Evolutionary conservation across 2,888 invertebrate genomes (phyloP).

Genomic region (Cheilosia pagana): DNA sequence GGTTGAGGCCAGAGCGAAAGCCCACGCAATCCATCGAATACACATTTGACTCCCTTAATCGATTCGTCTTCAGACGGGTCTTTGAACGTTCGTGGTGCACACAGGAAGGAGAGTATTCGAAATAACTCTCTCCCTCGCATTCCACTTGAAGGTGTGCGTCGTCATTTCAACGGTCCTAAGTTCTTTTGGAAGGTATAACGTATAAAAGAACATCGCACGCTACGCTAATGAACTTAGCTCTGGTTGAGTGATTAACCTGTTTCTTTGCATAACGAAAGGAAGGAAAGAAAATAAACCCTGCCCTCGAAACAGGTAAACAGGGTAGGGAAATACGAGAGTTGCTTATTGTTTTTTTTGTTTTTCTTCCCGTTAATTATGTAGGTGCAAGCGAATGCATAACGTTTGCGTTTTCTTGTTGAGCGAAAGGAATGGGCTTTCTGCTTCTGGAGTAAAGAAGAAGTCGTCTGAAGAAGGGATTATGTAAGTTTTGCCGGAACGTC

Average conservation of each 20-base stretch:
- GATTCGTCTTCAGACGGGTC: slow-evolving; percentile 38
- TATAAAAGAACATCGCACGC: slow-evolving; percentile 29
- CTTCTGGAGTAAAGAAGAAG: background rate
- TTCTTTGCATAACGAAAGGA: slow-evolving; percentile 15
- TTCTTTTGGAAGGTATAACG: slow-evolving; percentile 5
- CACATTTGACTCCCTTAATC: slow-evolving; percentile 12
- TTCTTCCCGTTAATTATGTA: background rate
- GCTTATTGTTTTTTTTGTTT: slow-evolving; percentile 1
- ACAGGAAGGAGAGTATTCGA: background rate
- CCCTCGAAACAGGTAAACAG: slow-evolving; percentile 30
- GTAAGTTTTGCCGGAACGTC: background rate
- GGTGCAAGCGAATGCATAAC: slow-evolving; percentile 8
- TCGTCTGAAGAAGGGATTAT: slow-evolving; percentile 27
- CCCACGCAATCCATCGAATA: slow-evolving; percentile 2
- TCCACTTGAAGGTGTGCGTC: slow-evolving; percentile 17
- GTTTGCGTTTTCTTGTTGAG: slow-evolving; percentile 5
- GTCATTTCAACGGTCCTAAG: background rate
- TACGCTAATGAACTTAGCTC: slow-evolving; percentile 61
- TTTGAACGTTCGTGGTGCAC: slow-evolving; percentile 13
- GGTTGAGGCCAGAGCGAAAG: background rate
- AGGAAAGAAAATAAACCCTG: slow-evolving; percentile 14
- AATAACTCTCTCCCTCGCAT: background rate
- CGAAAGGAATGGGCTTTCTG: slow-evolving; percentile 27
- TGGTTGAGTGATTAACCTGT: slow-evolving; percentile 52
- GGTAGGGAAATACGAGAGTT: slow-evolving; percentile 16